phyloP scores from a whole-genome alignment of 1,140 invertebrate species.

The Drosophila repleta region DNA sequence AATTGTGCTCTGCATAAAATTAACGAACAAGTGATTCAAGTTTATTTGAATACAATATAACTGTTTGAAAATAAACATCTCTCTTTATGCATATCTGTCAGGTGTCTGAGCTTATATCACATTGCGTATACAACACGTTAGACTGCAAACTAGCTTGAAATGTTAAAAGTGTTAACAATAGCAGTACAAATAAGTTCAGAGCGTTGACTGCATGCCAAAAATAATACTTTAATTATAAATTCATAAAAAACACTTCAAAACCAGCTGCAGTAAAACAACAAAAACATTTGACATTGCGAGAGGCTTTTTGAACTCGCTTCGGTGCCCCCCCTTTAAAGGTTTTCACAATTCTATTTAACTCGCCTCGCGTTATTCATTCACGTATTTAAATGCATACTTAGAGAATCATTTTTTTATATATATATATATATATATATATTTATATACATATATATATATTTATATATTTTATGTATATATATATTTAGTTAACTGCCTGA shows the following conservation, averaged over 20 bases:
- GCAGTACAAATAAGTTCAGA: slow-evolving; percentile 10
- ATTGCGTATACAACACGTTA: slow-evolving; percentile 50
- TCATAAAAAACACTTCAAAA: slow-evolving; percentile 31
- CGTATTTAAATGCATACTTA: not conserved
- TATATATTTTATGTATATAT: slow-evolving; percentile 13
- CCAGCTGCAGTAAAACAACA: slow-evolving; percentile 6
- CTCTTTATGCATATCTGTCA: not conserved
- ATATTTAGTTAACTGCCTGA: slow-evolving; percentile 58
- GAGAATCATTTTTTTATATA: slow-evolving; percentile 6
- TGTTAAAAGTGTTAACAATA: slow-evolving; percentile 18
- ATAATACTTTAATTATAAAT: slow-evolving; percentile 4
- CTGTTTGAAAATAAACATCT: not conserved
- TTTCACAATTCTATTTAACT: slow-evolving; percentile 5
- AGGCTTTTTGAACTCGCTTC: slow-evolving; percentile 13
- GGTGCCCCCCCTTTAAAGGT: not conserved
- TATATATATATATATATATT: not conserved
- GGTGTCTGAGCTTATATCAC: not conserved
- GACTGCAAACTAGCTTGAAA: not conserved
- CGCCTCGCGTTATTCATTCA: slow-evolving; percentile 6
- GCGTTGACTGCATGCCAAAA: slow-evolving; percentile 27
- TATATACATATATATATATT: no score
- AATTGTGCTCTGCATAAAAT: not conserved
- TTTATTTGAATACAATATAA: not conserved
- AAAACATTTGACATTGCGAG: slow-evolving; percentile 49
- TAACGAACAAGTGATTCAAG: not conserved